Percentiles rank a stretch among this genome's conserved stretches.
These are phyloP conservation scores for Hemiprocne comata DNA, from an alignment of 2,113 vertebrate genomes.

Conservation along the genomic window DNA sequence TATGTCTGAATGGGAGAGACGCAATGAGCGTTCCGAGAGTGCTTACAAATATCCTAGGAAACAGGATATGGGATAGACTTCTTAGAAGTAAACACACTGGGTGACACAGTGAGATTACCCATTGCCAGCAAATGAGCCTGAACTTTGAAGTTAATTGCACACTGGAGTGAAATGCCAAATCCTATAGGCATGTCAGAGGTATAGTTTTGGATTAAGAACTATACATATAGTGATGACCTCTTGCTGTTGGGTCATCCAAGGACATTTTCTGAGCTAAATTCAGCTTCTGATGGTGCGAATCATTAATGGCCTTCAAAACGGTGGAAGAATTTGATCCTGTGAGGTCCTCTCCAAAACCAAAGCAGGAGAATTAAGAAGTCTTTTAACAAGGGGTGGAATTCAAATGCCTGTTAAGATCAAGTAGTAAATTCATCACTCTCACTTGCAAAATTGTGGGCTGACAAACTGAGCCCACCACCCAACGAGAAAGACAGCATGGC, in stretches of 20 bases:
- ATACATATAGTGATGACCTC: background rate
- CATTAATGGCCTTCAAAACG: background rate
- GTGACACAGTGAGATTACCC: background rate
- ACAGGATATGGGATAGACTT: slow-evolving; percentile 23
- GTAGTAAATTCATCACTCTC: background rate
- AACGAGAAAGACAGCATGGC: background rate
- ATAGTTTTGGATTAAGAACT: background rate
- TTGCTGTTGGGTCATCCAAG: slow-evolving; percentile 14
- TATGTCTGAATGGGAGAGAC: background rate
- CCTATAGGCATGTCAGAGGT: background rate
- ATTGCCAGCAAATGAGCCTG: background rate
- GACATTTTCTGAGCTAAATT: background rate
- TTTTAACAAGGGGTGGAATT: background rate
- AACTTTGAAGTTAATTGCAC: slow-evolving; percentile 19
- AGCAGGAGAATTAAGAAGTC: background rate
- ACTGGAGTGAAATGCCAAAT: background rate
- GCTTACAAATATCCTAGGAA: slow-evolving; percentile 15
- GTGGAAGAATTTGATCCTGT: background rate
- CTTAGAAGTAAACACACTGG: background rate
- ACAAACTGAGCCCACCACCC: background rate
- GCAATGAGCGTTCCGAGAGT: background rate
- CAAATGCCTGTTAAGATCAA: background rate
- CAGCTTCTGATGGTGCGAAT: background rate
- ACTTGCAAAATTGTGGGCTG: background rate
- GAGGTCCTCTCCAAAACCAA: background rate